Evolutionary conservation across 1,140 invertebrate genomes (phyloP).

Genomic region (Bursaphelenchus mucronatus): DNA sequence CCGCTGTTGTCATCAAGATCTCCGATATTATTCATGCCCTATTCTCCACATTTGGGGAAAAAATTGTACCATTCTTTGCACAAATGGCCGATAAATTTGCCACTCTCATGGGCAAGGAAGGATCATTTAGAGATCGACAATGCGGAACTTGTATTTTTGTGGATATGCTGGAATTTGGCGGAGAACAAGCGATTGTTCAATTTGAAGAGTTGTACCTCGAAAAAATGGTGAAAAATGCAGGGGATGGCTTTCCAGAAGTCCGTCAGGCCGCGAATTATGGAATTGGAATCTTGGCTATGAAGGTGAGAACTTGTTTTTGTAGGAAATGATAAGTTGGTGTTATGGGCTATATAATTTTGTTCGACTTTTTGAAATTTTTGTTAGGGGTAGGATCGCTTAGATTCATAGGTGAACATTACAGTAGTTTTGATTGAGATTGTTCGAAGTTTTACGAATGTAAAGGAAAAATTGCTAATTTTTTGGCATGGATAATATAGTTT

Average conservation of each 20-base stretch:
- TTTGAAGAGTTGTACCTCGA: conserved; percentile 81
- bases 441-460: too few relatives aligned
- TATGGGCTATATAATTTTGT: conserved; percentile 52
- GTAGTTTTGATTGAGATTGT: too few relatives aligned
- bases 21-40: conserved; percentile 57
- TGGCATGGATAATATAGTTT: too few relatives aligned
- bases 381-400: too few relatives aligned
- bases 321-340: conserved; percentile 59
- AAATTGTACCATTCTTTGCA: conserved; percentile 85
- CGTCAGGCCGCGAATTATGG: conserved; percentile 93
- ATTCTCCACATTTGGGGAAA: conserved; percentile 75
- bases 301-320: conserved; percentile 76
- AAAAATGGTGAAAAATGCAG: conserved; percentile 73
- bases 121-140: conserved; percentile 86
- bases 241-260: conserved; percentile 78
- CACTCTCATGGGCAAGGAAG: conserved; percentile 72
- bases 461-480: too few relatives aligned
- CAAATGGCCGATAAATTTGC: conserved; percentile 80
- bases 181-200: conserved; percentile 64
- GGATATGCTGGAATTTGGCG: conserved; percentile 82
- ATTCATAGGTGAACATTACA: too few relatives aligned
- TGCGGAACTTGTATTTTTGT: conserved; percentile 98
- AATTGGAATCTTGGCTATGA: conserved; percentile 86
- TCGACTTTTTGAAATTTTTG: too few relatives aligned
- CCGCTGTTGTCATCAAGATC: conserved; percentile 50